Conservation (phyloP, 2,113 vertebrate species). For the Nasalis larvatus region DNA sequence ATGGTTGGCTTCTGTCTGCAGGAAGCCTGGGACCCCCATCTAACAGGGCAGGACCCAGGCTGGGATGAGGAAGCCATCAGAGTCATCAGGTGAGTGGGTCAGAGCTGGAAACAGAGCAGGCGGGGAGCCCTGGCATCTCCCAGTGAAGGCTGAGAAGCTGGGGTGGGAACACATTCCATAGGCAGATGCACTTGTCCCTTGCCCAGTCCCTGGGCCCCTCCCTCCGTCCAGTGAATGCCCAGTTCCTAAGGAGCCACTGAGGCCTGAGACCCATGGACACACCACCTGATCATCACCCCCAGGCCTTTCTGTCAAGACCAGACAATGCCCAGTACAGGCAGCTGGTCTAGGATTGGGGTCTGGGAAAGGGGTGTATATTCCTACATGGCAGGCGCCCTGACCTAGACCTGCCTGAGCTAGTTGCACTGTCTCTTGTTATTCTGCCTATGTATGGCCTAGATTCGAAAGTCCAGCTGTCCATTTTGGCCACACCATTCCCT, state of each 20-base stretch:
- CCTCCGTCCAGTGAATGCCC: neutral
- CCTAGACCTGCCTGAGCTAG: neutral
- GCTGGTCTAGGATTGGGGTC: conserved; percentile 37
- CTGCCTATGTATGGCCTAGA: conserved; percentile 61
- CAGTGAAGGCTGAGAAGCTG: neutral
- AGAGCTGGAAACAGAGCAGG: neutral
- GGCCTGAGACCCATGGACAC: neutral
- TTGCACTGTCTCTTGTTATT: conserved; percentile 58
- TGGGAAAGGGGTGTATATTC: conserved; percentile 54
- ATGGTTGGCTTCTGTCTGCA: neutral
- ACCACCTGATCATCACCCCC: neutral
- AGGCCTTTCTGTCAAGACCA: neutral
- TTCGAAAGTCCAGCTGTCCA: conserved; percentile 49
- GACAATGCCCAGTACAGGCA: neutral
- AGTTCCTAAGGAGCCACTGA: neutral
- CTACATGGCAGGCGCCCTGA: neutral
- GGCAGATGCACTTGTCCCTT: neutral
- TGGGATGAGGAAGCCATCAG: rapidly evolving
- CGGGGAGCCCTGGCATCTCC: rapidly evolving
- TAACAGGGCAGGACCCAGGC: neutral
- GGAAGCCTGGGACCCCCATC: neutral
- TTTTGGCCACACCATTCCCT: neutral
- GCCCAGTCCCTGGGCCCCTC: neutral
- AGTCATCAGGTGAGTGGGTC: neutral
- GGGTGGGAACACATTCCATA: neutral